phyloP scores from a whole-genome alignment of 1,140 invertebrate species.

The Belonocnema kinseyi region DNA sequence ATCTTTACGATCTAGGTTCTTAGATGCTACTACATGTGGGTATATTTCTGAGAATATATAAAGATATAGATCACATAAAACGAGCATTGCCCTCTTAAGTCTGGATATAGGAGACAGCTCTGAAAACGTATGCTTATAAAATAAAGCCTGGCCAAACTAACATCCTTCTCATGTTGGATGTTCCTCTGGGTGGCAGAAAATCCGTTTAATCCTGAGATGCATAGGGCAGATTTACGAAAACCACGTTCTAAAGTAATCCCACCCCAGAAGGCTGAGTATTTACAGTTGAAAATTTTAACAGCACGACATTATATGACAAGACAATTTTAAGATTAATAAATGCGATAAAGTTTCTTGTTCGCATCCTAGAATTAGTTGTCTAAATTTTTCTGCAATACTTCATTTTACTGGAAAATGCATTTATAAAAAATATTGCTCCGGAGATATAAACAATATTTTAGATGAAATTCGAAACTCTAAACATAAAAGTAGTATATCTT shows the following conservation, averaged over 20 bases:
- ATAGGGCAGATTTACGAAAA: slow-evolving; percentile 23
- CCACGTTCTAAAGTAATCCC: background rate
- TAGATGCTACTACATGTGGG: background rate
- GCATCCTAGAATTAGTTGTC: no score
- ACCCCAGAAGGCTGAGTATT: background rate
- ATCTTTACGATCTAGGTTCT: background rate
- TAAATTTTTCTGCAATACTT: no score
- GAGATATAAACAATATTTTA: no score
- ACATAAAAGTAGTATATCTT: no score
- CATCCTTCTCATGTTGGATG: slow-evolving; percentile 2
- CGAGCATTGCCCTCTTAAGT: slow-evolving; percentile 10
- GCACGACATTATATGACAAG: background rate
- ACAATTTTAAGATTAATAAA: background rate
- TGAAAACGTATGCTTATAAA: slow-evolving; percentile 11
- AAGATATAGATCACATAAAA: slow-evolving; percentile 1
- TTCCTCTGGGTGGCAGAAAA: background rate
- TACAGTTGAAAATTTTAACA: background rate
- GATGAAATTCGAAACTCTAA: no score
- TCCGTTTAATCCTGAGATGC: slow-evolving; percentile 23
- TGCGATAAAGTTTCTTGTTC: no score
- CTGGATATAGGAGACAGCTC: slow-evolving; percentile 1
- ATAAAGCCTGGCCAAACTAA: slow-evolving; percentile 9
- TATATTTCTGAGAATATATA: slow-evolving; percentile 8
- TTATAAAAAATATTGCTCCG: no score
- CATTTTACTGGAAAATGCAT: no score